Base-by-base conservation (phyloP, 2,797 vertebrate genomes). In the Takifugu ocellatus region DNA sequence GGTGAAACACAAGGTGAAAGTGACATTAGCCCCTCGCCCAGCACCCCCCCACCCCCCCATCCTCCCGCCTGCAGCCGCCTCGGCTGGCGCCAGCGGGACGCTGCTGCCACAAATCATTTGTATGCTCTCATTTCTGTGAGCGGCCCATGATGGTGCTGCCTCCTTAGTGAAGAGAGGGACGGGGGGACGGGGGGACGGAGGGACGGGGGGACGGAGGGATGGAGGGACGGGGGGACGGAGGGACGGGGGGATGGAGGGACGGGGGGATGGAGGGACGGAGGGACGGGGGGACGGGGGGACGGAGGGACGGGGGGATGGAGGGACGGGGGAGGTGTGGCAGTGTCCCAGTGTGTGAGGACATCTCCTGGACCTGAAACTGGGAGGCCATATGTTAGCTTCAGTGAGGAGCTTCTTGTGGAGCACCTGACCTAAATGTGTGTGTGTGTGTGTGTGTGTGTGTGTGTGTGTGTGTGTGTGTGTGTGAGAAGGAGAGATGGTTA, bases 91-190 rank as follows among this genome's bases (percentile, higher is more conserved):
- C 86, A 69, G 84, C 82, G 82, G 89, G 87, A 89, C 73, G 86
- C 82, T 78, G 55, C 82, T 91, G 90, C 89, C 90, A 91, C 91
- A 92, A 91, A 90, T 92, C 90, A 92, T 92, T 92, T 92, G 89
- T 91, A 89, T 83, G 81, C 85, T 91, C 85, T 89, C 87, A 91
- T 92, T 92, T 91, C 82, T 84, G 87, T 75, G 51, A 87, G 84
- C 83, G 78, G 87, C 65, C 88, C 59, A 62, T 46, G 66, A 84
- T 87, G 88, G 90, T 92, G 87, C 89, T 91, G 88, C 90, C 89
- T 88, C 88, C 88, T 90, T 89, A 91, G 79, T 33, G 86, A 90
- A 85, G 86, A 91, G 90, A 92, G 91, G 88, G 91, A 61, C 63
- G 70, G 72, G 63, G 72, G 59, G 70, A 76, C 44, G 78, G 63